A percentile compares a stretch with the other conserved stretches of the same genome.
Evolutionary conservation across 2,888 invertebrate species (phyloP).

Genomic region (Drosophila mettleri): DNA sequence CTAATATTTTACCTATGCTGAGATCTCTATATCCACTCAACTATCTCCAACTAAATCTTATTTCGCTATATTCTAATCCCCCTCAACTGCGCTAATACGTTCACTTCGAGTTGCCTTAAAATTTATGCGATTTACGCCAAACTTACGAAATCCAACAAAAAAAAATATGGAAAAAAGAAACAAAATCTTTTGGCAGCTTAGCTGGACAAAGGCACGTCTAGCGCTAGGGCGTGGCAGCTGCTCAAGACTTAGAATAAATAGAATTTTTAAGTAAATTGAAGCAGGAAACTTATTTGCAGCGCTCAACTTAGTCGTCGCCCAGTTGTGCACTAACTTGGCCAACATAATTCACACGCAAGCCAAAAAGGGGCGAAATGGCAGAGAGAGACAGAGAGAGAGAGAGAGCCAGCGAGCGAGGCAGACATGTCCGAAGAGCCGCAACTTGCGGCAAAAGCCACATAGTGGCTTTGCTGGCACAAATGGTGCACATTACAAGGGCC

Average conservation of each 20-base stretch:
- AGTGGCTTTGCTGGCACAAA: constrained; percentile 66
- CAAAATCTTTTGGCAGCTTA: constrained; percentile 10
- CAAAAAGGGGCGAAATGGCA: constrained; percentile 4
- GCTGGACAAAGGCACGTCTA: neutral
- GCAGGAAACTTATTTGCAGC: constrained; percentile 64
- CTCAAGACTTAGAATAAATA: constrained; percentile 72
- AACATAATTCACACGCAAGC: constrained; percentile 65
- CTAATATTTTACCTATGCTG: constrained; percentile 14
- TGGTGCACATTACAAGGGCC: constrained; percentile 65
- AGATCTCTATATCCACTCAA: neutral
- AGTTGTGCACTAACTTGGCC: constrained; percentile 65
- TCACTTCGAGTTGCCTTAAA: constrained; percentile 28
- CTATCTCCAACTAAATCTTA: neutral
- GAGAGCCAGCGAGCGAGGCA: constrained; percentile 2
- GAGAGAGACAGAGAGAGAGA: neutral
- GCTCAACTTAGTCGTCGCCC: constrained; percentile 24
- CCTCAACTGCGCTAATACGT: constrained; percentile 47
- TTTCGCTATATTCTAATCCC: constrained; percentile 2
- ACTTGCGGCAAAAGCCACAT: constrained; percentile 52
- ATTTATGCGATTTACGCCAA: constrained; percentile 35
- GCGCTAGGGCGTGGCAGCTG: constrained; percentile 22
- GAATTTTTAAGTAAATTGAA: constrained; percentile 77
- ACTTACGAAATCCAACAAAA: neutral
- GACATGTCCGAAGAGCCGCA: constrained; percentile 27
- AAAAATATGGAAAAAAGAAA: neutral